Evolutionary conservation across 2,888 invertebrate genomes (phyloP), one percentile per base, ranked within the genome.

Genomic region (Ditylenchus weischeri): DNA sequence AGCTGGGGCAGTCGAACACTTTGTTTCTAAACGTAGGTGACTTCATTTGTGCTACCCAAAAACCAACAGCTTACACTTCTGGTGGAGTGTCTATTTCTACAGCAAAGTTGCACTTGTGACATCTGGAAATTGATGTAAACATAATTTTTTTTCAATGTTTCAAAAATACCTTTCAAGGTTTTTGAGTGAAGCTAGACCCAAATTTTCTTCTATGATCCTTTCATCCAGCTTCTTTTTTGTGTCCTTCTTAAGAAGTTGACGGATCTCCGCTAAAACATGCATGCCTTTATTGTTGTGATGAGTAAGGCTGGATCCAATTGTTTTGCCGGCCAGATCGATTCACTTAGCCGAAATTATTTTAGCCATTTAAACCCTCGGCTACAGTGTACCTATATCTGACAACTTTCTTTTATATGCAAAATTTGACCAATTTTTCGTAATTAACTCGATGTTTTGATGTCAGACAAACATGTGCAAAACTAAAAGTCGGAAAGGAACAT

Each of bases 21-120:
- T 70, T 70, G 51, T 70, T 64, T 54, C 54, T 54, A n/a, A 54
- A 54, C 21, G 7, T 15, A 15, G 21, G 54, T 7, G 1, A 21
- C 10, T 54, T 11, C 10, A 2, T 54, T 7, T 54, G 54, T 54
- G 54, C n/a, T 54, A 10, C n/a, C 29, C 43, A 3, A 29, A 29
- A 29, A 18, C 54, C 2, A 23, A 23, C n/a, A 11, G 8, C 54
- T 54, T 54, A 54, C 50, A 68, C 63, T 5, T n/a, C 61, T 38
- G 64, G 62, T n/a, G 66, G 60, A 13, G 57, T 72, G 0, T 70
- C 70, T 61, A 70, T 73, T 4, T 63, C 73, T 1, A 70, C 59
- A 11, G 72, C 73, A 47, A 72, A 72, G 43, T 70, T 70, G 49
- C 70, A 70, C 43, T 69, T 48, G 10, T 54, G 64, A 43, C 70